Conservation (phyloP, 2,888 invertebrate species). For the Acanthococcus lagerstroemiae region DNA sequence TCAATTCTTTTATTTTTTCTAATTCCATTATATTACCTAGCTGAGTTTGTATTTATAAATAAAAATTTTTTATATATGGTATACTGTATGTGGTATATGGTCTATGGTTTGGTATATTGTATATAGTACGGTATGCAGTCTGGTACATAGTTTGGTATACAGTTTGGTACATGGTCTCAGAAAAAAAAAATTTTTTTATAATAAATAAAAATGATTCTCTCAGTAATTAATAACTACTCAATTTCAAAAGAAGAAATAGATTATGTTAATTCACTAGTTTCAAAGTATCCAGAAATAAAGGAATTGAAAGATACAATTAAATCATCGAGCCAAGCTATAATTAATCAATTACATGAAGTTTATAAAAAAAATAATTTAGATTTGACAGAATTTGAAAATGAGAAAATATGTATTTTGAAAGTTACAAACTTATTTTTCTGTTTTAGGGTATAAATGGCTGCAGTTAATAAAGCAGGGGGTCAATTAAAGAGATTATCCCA, state of each 20-base stretch:
- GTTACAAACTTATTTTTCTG: background rate
- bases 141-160: background rate
- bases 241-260: background rate
- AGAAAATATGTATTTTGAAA: background rate
- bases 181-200: background rate
- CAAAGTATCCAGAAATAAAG: background rate
- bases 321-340: background rate
- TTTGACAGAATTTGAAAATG: background rate
- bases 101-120: background rate
- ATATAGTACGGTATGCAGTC: background rate
- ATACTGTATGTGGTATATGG: slow-evolving; percentile 2
- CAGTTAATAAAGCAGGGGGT: background rate
- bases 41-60: too few relatives aligned
- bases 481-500: background rate
- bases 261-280: background rate
- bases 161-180: background rate
- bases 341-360: background rate
- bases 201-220: background rate
- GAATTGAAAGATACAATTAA: background rate
- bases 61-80: background rate
- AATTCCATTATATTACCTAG: slow-evolving; percentile 7
- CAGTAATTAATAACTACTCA: background rate
- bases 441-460: background rate
- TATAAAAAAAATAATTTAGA: background rate
- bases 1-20: background rate